Evolutionary conservation across 2,888 invertebrate species (phyloP).

Genomic region (Ophioninae sp.): DNA sequence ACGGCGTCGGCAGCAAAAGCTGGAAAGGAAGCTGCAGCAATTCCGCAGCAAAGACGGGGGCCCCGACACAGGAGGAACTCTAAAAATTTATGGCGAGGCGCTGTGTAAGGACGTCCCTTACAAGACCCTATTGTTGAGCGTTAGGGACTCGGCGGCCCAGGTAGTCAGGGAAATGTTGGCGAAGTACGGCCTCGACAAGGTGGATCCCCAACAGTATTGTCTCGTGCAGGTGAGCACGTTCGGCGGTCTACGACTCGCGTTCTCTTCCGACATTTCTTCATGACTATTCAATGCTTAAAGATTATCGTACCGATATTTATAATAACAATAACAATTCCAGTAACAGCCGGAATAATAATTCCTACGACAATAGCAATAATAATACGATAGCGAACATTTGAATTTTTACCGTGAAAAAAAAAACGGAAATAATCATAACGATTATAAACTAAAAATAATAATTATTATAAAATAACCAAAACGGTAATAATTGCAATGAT

Average conservation of each 20-base stretch:
- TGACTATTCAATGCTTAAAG: neutral
- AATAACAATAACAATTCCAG: neutral
- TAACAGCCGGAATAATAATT: neutral
- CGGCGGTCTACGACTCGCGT: neutral
- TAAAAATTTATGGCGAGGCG: conserved; percentile 98
- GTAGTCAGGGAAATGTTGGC: conserved; percentile 98
- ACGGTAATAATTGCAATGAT: too few relatives aligned
- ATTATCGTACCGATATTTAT: neutral
- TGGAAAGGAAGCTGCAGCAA: conserved; percentile 97
- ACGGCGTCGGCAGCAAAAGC: conserved; percentile 96
- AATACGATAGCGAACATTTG: neutral
- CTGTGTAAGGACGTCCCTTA: conserved; percentile 98
- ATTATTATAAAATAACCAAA: too few relatives aligned
- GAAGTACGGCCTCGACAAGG: conserved; percentile 96
- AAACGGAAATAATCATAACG: neutral
- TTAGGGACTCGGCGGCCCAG: conserved; percentile 94
- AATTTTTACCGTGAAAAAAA: neutral
- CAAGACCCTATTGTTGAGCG: conserved; percentile 96
- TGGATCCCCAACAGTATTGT: conserved; percentile 95
- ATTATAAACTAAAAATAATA: too few relatives aligned
- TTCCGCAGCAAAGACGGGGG: conserved; percentile 97
- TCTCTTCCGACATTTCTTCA: neutral
- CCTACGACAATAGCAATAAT: neutral
- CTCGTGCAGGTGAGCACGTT: conserved; percentile 91
- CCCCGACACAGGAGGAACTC: conserved; percentile 94